Percentiles rank a stretch among this genome's conserved stretches.
These are phyloP conservation scores for Oligia strigilis DNA, from an alignment of 2,888 invertebrate species.

Conservation along the genomic window DNA sequence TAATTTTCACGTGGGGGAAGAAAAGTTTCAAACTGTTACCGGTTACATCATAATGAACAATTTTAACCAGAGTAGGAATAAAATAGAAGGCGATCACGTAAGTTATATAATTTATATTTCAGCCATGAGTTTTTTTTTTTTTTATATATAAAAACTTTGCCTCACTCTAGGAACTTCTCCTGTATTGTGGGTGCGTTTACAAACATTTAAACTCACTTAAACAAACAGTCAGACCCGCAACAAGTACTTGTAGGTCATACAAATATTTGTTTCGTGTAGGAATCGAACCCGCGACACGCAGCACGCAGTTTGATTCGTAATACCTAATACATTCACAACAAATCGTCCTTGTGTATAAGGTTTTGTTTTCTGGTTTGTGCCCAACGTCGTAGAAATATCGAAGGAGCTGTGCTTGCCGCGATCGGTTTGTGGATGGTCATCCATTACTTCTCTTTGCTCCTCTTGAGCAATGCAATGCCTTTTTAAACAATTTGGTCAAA, in stretches of 20 bases:
- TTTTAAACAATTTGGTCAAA: too few relatives aligned
- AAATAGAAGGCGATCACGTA: not conserved
- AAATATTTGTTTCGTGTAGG: too few relatives aligned
- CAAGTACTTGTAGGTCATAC: too few relatives aligned
- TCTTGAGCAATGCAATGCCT: too few relatives aligned
- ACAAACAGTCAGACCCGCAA: too few relatives aligned
- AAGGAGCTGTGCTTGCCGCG: not conserved
- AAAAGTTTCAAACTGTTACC: conserved; percentile 18
- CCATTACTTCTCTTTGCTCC: not conserved
- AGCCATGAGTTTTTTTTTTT: not conserved
- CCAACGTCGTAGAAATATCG: not conserved
- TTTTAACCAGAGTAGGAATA: not conserved
- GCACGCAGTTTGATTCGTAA: not conserved
- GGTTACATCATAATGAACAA: conserved; percentile 8
- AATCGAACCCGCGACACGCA: too few relatives aligned
- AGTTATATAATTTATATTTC: conserved; percentile 15
- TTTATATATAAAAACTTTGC: too few relatives aligned
- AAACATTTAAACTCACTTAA: too few relatives aligned
- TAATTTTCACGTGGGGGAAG: conserved; percentile 18
- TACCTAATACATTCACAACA: not conserved
- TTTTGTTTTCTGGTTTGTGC: not conserved
- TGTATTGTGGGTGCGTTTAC: too few relatives aligned
- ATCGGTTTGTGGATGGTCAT: not conserved
- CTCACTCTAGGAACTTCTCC: too few relatives aligned
- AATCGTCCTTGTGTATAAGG: not conserved